Conservation (phyloP, 2,113 vertebrate genomes). For the Sialia sialis region DNA sequence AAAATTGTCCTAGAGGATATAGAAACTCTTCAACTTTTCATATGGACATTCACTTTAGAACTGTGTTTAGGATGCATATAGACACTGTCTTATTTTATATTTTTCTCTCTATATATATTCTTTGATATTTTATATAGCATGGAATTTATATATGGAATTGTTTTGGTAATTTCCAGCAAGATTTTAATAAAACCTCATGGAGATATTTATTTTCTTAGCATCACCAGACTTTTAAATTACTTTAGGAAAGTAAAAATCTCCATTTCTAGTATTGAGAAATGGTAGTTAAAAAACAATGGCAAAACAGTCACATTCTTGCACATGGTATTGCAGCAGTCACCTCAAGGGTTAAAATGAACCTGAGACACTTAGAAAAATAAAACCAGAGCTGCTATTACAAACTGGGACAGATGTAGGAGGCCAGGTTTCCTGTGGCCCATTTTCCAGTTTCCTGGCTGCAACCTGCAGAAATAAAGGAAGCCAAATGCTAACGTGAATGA, state of each 20-base stretch:
- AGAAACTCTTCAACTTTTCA: background rate
- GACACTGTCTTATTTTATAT: background rate
- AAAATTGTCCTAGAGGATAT: background rate
- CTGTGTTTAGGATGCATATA: background rate
- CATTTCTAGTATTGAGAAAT: background rate
- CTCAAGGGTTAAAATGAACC: constrained; percentile 72
- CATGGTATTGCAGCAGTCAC: background rate
- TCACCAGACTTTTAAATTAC: background rate
- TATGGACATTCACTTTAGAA: background rate
- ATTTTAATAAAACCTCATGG: background rate
- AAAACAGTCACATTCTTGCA: background rate
- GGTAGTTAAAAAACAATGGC: background rate
- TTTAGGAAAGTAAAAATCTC: background rate
- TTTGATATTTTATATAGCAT: background rate
- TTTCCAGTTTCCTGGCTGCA: constrained; percentile 82
- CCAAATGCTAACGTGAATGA: constrained; percentile 51
- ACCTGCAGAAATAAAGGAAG: constrained; percentile 78
- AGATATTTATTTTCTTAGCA: background rate
- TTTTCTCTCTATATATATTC: background rate
- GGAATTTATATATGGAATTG: background rate
- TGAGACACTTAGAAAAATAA: constrained; percentile 72
- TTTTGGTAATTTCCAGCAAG: background rate
- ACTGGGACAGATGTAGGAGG: constrained; percentile 81
- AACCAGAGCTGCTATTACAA: constrained; percentile 75
- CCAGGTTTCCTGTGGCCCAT: constrained; percentile 83